A percentile compares a stretch with the other conserved stretches of the same genome.
These are phyloP conservation scores for Leptinotarsa defecta DNA, from an alignment of 1,140 invertebrate genomes.

Conservation along the genomic window DNA sequence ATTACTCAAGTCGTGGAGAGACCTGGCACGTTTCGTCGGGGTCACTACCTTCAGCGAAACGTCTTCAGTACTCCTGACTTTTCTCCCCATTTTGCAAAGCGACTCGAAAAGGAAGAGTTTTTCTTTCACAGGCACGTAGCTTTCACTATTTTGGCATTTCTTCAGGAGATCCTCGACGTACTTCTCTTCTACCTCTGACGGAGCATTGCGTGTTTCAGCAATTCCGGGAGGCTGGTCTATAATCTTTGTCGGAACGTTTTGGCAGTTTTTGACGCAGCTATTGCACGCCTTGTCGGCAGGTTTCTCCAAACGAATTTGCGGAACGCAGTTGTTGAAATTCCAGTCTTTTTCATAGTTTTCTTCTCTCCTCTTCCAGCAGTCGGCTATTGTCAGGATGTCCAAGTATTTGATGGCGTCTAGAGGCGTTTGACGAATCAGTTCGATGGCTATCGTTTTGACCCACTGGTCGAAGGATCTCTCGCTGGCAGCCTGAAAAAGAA, in stretches of 20 bases:
- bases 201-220: conserved; percentile 2
- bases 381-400: conserved; percentile 57
- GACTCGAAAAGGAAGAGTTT: conserved; percentile 66
- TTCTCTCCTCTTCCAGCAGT: conserved; percentile 43
- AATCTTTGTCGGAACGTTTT: background rate
- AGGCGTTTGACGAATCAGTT: conserved; percentile 67
- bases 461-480: conserved; percentile 65
- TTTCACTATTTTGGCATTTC: conserved; percentile 64
- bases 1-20: conserved; percentile 63
- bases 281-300: background rate
- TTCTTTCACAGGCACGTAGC: conserved; percentile 66
- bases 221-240: background rate
- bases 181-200: conserved; percentile 14
- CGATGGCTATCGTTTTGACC: conserved; percentile 66
- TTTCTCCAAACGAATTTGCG: background rate
- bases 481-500: conserved; percentile 60
- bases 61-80: conserved; percentile 60
- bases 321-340: conserved; percentile 35
- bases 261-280: conserved; percentile 14
- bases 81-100: conserved; percentile 60
- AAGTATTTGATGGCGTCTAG: conserved; percentile 62
- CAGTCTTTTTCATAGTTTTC: conserved; percentile 42
- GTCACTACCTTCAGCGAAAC: conserved; percentile 56
- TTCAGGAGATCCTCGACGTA: conserved; percentile 59
- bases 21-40: conserved; percentile 61